Evolutionary conservation across 2,797 vertebrate species (phyloP).

Genomic region (Chiloscyllium punctatum): DNA sequence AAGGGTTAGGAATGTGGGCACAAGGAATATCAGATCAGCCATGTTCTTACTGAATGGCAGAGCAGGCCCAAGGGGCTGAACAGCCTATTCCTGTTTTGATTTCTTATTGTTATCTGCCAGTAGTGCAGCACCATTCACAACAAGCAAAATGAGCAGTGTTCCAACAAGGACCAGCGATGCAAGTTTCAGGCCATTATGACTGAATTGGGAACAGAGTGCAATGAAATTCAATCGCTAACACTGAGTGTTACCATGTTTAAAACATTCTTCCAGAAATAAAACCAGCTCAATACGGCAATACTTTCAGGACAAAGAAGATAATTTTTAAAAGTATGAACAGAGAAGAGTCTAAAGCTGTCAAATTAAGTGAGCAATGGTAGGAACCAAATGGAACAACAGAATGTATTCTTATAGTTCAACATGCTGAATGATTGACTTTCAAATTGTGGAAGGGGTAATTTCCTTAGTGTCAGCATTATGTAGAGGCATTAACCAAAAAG

Average conservation of each 20-base stretch:
- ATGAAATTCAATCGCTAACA: background rate
- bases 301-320: background rate
- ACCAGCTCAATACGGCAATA: background rate
- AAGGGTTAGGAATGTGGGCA: too few relatives aligned
- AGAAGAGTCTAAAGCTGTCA: background rate
- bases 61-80: too few relatives aligned
- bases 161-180: background rate
- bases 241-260: background rate
- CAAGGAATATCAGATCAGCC: too few relatives aligned
- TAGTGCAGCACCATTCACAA: background rate
- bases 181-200: background rate
- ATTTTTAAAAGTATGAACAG: background rate
- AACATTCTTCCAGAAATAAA: background rate
- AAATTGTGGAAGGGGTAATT: background rate
- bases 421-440: background rate
- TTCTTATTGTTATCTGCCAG: background rate
- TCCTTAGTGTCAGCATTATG: background rate
- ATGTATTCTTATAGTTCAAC: slow-evolving; percentile 7
- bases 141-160: background rate
- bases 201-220: background rate
- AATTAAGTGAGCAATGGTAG: background rate
- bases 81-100: too few relatives aligned
- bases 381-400: slow-evolving; percentile 4
- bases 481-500: background rate
- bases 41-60: too few relatives aligned